These are phyloP conservation scores for Liodrosophila aerea DNA, from an alignment of 2,888 invertebrate genomes.

Conservation along the genomic window DNA sequence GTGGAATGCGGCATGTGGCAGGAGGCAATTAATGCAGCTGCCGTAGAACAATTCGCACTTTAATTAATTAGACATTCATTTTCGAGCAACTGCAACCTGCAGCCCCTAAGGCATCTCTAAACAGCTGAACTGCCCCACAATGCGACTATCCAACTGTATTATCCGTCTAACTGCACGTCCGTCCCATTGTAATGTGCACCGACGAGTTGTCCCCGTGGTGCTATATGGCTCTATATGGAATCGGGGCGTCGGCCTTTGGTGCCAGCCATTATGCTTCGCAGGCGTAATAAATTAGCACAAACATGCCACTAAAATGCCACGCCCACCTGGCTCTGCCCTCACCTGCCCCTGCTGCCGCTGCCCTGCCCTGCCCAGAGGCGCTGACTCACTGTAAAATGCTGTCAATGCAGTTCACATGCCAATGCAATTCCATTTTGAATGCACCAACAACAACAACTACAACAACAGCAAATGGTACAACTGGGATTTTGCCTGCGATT, in stretches of 20 bases:
- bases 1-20: not conserved
- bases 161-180: constrained; percentile 13
- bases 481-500: constrained; percentile 69
- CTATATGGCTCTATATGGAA: constrained; percentile 4
- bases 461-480: constrained; percentile 53
- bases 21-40: constrained; percentile 58
- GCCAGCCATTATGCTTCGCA: constrained; percentile 61
- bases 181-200: constrained; percentile 40
- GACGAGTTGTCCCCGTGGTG: constrained; percentile 53
- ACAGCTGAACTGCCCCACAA: constrained; percentile 7
- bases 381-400: constrained; percentile 66
- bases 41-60: constrained; percentile 68
- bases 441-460: constrained; percentile 27
- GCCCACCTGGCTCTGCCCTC: constrained; percentile 47
- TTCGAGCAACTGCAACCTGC: constrained; percentile 40
- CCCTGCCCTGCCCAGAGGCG: constrained; percentile 25
- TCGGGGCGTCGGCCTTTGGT: constrained; percentile 46
- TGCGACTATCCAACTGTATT: constrained; percentile 18
- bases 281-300: constrained; percentile 77
- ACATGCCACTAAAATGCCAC: constrained; percentile 76
- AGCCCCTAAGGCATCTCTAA: constrained; percentile 34
- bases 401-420: constrained; percentile 70
- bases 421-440: constrained; percentile 56
- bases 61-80: constrained; percentile 77
- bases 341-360: not conserved